Evolutionary conservation across 1,140 invertebrate species (phyloP).

Genomic region (Cyrtorhinus lividipennis): DNA sequence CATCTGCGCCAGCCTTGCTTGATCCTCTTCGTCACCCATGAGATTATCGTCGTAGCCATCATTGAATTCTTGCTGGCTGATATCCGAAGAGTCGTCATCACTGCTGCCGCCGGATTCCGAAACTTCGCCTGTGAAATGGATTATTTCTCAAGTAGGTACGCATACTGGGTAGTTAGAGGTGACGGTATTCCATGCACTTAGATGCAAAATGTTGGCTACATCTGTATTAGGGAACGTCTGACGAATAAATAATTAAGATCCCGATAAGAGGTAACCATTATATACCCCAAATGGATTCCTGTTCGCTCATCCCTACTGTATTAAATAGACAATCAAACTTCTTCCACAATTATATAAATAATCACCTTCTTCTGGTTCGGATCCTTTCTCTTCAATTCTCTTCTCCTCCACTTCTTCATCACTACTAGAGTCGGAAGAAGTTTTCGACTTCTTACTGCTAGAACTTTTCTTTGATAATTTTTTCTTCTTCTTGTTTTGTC

Average conservation of each 20-base stretch:
- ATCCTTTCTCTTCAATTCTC: constrained; percentile 36
- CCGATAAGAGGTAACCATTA: too few relatives aligned
- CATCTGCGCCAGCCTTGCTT: constrained; percentile 72
- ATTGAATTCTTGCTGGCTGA: constrained; percentile 52
- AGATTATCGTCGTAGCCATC: constrained; percentile 90
- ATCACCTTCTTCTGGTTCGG: constrained; percentile 54
- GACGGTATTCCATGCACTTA: not conserved
- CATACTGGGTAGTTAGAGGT: too few relatives aligned
- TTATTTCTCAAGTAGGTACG: not conserved
- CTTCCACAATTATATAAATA: not conserved
- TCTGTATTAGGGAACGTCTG: too few relatives aligned
- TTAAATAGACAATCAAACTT: too few relatives aligned
- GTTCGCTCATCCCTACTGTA: too few relatives aligned
- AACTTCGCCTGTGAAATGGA: constrained; percentile 41
- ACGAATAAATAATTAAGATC: too few relatives aligned
- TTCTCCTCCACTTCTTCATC: constrained; percentile 30
- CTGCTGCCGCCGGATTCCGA: constrained; percentile 33
- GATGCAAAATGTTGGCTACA: too few relatives aligned
- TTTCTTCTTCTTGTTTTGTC: constrained; percentile 44
- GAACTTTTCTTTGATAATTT: constrained; percentile 36
- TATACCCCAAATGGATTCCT: too few relatives aligned
- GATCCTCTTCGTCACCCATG: constrained; percentile 93
- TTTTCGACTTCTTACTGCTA: constrained; percentile 31
- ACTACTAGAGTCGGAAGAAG: constrained; percentile 25
- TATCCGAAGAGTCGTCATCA: constrained; percentile 32